A percentile compares a stretch with the other conserved stretches of the same genome.
These are phyloP conservation scores for Rana temporaria DNA, from an alignment of 2,113 vertebrate genomes.

Conservation along the genomic window DNA sequence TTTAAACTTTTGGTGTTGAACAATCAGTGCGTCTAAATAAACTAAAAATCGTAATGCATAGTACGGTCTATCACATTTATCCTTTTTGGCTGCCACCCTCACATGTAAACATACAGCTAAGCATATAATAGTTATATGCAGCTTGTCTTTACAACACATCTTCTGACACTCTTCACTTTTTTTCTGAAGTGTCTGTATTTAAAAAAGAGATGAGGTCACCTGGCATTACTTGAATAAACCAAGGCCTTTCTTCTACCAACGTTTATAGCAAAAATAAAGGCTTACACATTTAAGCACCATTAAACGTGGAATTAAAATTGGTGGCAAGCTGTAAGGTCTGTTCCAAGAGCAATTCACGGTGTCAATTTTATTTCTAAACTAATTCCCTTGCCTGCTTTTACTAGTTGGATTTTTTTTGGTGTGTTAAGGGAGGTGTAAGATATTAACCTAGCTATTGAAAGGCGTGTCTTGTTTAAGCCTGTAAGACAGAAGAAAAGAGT, in stretches of 20 bases:
- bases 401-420: conserved; percentile 4
- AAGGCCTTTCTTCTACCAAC: conserved; percentile 43
- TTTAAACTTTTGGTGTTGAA: background rate
- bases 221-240: conserved; percentile 40
- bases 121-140: conserved; percentile 18
- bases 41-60: background rate
- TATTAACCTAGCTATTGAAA: conserved; percentile 24
- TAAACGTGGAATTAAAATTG: conserved; percentile 53
- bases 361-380: conserved; percentile 51
- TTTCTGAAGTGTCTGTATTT: conserved; percentile 21
- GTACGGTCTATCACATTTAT: background rate
- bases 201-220: conserved; percentile 49
- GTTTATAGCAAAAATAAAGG: conserved; percentile 50
- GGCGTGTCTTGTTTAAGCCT: conserved; percentile 10
- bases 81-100: background rate
- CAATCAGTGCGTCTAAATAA: conserved; percentile 3
- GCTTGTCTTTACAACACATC: conserved; percentile 35
- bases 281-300: conserved; percentile 53
- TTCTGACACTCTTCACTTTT: conserved; percentile 16
- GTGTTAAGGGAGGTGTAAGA: conserved; percentile 35
- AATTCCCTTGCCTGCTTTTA: conserved; percentile 38
- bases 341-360: conserved; percentile 50
- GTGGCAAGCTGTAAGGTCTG: conserved; percentile 32
- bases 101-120: background rate
- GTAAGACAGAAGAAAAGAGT: conserved; percentile 6